Evolutionary conservation across 2,888 invertebrate species (phyloP).

Genomic region (Stegophylla sp.): DNA sequence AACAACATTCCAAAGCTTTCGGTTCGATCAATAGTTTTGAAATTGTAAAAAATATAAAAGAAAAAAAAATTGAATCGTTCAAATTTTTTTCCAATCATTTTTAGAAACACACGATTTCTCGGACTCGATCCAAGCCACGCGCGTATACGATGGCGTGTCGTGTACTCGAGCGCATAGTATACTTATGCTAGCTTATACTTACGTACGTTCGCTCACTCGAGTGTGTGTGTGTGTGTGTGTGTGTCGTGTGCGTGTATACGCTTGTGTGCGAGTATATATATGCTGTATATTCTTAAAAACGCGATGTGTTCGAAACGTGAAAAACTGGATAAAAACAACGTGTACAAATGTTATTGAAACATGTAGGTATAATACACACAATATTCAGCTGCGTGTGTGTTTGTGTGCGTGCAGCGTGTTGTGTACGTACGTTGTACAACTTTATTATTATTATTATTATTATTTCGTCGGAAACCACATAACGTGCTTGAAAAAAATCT

Average conservation of each 20-base stretch:
- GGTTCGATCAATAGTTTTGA: slow-evolving; percentile 43
- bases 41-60: slow-evolving; percentile 29
- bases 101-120: slow-evolving; percentile 25
- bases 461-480: slow-evolving; percentile 56
- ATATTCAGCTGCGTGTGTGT: slow-evolving; percentile 4
- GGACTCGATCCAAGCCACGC: slow-evolving; percentile 1
- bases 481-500: slow-evolving; percentile 54
- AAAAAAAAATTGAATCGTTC: slow-evolving; percentile 34
- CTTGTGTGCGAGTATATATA: neutral
- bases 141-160: slow-evolving; percentile 3
- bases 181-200: neutral
- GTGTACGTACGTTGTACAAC: slow-evolving; percentile 24
- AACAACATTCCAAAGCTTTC: slow-evolving; percentile 55
- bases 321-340: slow-evolving; percentile 45
- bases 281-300: slow-evolving; percentile 23
- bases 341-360: slow-evolving; percentile 46
- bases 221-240: neutral
- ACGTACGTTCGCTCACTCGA: no score
- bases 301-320: slow-evolving; percentile 36
- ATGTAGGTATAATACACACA: no score
- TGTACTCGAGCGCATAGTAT: no score
- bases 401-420: neutral
- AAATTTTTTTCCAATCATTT: slow-evolving; percentile 46
- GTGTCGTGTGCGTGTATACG: neutral
- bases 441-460: slow-evolving; percentile 38